Evolutionary conservation across 2,113 vertebrate species (phyloP).

Genomic region (Coracopsis vasa): DNA sequence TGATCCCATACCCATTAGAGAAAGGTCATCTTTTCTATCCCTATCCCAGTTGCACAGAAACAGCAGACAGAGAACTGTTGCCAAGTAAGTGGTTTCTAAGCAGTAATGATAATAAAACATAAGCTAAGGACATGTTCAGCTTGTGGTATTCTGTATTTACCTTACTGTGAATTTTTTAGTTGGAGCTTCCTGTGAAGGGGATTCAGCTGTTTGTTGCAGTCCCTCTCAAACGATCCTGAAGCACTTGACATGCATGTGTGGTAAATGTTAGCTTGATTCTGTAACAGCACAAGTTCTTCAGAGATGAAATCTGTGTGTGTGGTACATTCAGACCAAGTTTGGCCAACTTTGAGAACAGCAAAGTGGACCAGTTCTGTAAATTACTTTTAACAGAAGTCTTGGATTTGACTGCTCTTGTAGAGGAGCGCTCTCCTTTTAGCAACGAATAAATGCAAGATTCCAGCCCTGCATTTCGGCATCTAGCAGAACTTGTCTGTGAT

Average conservation of each 20-base stretch:
- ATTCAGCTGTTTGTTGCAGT: constrained; percentile 28
- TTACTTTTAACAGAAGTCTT: background rate
- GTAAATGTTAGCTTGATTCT: constrained; percentile 2
- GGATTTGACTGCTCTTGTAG: background rate
- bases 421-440: background rate
- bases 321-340: background rate
- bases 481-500: background rate
- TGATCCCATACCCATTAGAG: constrained; percentile 97
- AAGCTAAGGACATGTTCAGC: background rate
- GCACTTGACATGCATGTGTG: background rate
- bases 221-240: background rate
- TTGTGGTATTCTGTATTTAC: constrained; percentile 40
- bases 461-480: background rate
- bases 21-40: constrained; percentile 99
- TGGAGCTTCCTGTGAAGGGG: background rate
- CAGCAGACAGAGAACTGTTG: constrained; percentile 94
- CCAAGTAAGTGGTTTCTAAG: constrained; percentile 87
- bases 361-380: background rate
- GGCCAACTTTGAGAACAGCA: background rate
- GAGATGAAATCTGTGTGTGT: background rate
- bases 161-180: constrained; percentile 6
- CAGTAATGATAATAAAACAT: constrained; percentile 50
- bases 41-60: constrained; percentile 97
- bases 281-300: background rate
- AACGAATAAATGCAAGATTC: background rate